Conservation (phyloP, 2,113 vertebrate genomes). For the Zapus hudsonius region DNA sequence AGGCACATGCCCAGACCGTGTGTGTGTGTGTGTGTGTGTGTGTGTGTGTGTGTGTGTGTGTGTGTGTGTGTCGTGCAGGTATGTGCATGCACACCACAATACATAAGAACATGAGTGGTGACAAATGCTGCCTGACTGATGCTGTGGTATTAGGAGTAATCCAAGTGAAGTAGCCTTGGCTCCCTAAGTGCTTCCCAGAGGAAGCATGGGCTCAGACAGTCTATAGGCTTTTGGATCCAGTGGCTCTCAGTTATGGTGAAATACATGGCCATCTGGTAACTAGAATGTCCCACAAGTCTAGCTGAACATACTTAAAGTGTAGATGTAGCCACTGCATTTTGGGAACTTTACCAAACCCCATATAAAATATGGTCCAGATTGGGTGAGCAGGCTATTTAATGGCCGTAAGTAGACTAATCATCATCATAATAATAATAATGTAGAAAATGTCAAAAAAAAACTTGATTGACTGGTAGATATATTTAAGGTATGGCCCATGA, state of each 20-base stretch:
- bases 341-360: background rate
- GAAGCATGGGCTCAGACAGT: background rate
- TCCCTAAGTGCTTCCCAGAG: background rate
- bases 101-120: too few relatives aligned
- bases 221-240: background rate
- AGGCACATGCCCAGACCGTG: too few relatives aligned
- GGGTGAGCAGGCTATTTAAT: background rate
- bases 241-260: background rate
- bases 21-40: too few relatives aligned
- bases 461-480: background rate
- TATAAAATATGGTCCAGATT: background rate
- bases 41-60: too few relatives aligned
- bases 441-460: background rate
- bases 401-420: background rate
- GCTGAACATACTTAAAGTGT: conserved; percentile 2
- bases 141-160: background rate
- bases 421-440: too few relatives aligned
- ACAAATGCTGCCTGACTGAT: background rate
- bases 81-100: too few relatives aligned
- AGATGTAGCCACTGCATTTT: background rate
- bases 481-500: background rate
- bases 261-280: background rate
- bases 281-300: background rate
- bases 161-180: background rate
- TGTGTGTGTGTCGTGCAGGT: too few relatives aligned